Evolutionary conservation across 2,888 invertebrate species (phyloP).

Genomic region (Eurytoma californica): DNA sequence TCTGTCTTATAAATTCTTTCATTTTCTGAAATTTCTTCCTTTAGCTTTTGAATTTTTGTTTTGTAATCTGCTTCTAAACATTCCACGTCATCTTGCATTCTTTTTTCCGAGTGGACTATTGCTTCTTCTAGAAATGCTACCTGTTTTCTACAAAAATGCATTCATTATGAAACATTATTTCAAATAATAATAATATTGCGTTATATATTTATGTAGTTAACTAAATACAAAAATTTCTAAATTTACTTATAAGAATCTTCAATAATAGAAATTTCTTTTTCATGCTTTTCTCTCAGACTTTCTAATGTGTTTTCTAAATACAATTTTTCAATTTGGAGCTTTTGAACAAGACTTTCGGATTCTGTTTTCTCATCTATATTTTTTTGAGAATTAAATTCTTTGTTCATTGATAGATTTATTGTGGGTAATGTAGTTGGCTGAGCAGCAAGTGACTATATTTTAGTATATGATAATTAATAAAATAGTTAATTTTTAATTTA

Average conservation of each 20-base stretch:
- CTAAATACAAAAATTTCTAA: conserved; percentile 12
- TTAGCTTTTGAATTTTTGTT: conserved; percentile 66
- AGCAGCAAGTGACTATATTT: conserved; percentile 65
- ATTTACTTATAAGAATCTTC: conserved; percentile 69
- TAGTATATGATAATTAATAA: conserved; percentile 25
- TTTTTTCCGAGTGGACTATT: conserved; percentile 65
- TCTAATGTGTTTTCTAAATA: conserved; percentile 66
- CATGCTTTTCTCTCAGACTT: conserved; percentile 67
- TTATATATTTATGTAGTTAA: too few relatives aligned
- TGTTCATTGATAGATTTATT: conserved; percentile 23
- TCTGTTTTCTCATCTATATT: conserved; percentile 56
- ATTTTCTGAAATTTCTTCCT: conserved; percentile 62
- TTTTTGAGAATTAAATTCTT: conserved; percentile 37
- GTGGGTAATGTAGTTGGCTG: conserved; percentile 63
- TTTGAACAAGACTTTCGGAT: conserved; percentile 62
- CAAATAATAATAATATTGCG: conserved; percentile 1
- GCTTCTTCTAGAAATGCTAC: conserved; percentile 64
- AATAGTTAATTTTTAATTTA: neutral
- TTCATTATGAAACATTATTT: neutral
- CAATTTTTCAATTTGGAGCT: conserved; percentile 66
- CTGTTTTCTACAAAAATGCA: conserved; percentile 63
- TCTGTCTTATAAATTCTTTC: conserved; percentile 64
- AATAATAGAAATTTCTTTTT: conserved; percentile 67
- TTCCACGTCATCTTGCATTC: conserved; percentile 65
- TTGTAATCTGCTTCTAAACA: conserved; percentile 65